phyloP scores from a whole-genome alignment of 2,888 invertebrate species.

The Rhaphigaster nebulosa region DNA sequence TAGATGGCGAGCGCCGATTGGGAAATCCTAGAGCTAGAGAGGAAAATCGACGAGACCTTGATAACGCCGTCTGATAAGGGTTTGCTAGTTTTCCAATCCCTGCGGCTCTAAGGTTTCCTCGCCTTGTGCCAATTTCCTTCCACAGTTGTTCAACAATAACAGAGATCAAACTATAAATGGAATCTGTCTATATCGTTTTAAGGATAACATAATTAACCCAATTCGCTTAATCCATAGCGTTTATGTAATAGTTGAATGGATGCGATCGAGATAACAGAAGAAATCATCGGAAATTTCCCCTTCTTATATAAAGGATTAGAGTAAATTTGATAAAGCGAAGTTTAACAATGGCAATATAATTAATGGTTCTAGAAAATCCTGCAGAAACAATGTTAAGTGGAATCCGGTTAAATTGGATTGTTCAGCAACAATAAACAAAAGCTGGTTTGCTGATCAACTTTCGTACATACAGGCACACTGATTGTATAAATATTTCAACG shows the following conservation, averaged over 20 bases:
- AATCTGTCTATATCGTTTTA: not conserved
- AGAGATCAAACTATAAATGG: not conserved
- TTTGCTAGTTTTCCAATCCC: not conserved
- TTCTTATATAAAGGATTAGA: not conserved
- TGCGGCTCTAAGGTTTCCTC: not conserved
- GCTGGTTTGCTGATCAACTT: not conserved
- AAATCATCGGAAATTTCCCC: not conserved
- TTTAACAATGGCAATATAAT: not conserved
- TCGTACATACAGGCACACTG: not conserved
- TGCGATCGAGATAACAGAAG: not conserved
- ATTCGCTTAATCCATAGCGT: not conserved
- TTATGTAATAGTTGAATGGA: not conserved
- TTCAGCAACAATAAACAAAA: not conserved
- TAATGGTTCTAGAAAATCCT: not conserved
- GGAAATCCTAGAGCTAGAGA: not conserved
- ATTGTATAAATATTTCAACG: not conserved
- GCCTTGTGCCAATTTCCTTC: not conserved
- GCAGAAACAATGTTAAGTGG: not conserved
- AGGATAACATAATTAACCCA: not conserved
- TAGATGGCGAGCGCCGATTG: not conserved
- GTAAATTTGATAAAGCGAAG: not conserved
- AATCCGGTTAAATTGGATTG: not conserved
- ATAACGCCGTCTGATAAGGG: not conserved
- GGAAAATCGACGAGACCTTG: constrained; percentile 5
- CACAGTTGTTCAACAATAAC: not conserved